phyloP scores from a whole-genome alignment of 2,888 invertebrate genomes.

The Artemia sp. region DNA sequence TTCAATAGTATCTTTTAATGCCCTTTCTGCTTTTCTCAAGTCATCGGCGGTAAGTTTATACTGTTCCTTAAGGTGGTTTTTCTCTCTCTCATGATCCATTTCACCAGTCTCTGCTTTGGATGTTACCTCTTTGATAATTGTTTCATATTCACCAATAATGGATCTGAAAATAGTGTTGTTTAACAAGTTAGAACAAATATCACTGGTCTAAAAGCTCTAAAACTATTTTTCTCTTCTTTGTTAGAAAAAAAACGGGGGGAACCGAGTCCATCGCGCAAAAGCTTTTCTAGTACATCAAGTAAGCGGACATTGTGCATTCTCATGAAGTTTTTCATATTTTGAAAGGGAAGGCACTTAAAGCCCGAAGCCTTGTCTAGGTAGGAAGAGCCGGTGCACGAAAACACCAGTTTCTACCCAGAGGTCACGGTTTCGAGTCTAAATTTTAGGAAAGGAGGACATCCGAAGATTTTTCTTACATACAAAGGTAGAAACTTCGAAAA shows the following conservation, averaged over 20 bases:
- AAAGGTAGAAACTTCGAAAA: too few relatives aligned
- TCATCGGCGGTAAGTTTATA: neutral
- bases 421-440: too few relatives aligned
- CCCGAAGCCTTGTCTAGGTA: too few relatives aligned
- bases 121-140: neutral
- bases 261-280: too few relatives aligned
- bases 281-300: neutral
- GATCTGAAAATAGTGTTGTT: neutral
- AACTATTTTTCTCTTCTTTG: too few relatives aligned
- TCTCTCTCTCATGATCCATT: neutral
- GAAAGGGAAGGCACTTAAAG: too few relatives aligned
- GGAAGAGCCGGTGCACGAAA: too few relatives aligned
- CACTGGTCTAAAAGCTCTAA: neutral
- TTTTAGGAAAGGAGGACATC: too few relatives aligned
- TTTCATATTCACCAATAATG: neutral
- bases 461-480: too few relatives aligned
- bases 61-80: neutral
- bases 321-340: neutral
- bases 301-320: neutral
- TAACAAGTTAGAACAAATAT: neutral
- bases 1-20: constrained; percentile 5
- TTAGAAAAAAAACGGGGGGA: too few relatives aligned
- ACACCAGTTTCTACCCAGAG: too few relatives aligned
- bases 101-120: neutral
- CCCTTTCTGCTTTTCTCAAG: neutral